Evolutionary conservation across 2,888 invertebrate genomes (phyloP), one percentile per base, ranked within the genome.

Genomic region (Tiphia femorata): DNA sequence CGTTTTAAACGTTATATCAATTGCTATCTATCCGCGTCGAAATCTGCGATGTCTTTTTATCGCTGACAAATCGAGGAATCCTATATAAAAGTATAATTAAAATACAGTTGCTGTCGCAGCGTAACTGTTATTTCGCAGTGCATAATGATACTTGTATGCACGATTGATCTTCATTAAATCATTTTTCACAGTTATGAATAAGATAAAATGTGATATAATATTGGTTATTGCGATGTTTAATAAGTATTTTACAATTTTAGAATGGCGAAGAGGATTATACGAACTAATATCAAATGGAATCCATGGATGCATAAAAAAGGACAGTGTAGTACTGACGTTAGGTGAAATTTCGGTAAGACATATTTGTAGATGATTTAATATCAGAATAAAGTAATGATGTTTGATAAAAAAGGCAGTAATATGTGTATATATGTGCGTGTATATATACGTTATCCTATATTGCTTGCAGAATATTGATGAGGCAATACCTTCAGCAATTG

Each of bases 201-300:
- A 33, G 33, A 7, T 14, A 42, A n/a, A 1, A 17, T 21, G 14
- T 16, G 2, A 27, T 44, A 3, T 40, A 19, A 6, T 2, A 49
- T 46, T 49, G 58, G 20, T 23, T 14, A 38, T 27, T 16, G 43
- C 16, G 29, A 12, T n/a, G 1, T 3, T 2, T 33, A 2, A 33
- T 3, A n/a, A 4, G 8, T 38, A 2, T 48, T 49, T 46, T 37
- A 8, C 53, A 25, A 55, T 89, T 63, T 86, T 87, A 80, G 90
- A 89, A 72, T 85, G 95, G 73, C 90, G 91, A 59, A 88, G 89
- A 76, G 89, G 89, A 67, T 85, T 97, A 49, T 94, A 95, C 85
- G 92, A 94, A 77, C 86, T 97, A 63, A 86, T 96, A 72, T 89
- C 90, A 74, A 91, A 91, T 84, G 94, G 93, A 30, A 86, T 95